Evolutionary conservation across 1,140 invertebrate genomes (phyloP).

Genomic region (Zaprionus vittiger): DNA sequence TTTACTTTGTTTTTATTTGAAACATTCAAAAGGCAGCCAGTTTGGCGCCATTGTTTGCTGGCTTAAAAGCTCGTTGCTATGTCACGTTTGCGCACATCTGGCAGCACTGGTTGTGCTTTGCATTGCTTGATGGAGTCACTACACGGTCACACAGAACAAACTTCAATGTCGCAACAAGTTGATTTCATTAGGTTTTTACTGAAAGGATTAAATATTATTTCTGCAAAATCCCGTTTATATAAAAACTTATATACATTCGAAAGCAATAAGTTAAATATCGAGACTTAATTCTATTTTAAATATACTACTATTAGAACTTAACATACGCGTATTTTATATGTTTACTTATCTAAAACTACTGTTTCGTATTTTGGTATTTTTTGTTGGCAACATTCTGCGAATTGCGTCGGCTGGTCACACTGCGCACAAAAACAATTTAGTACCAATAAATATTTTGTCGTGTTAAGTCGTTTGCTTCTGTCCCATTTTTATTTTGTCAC

Average conservation of each 20-base stretch:
- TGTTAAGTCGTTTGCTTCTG: constrained; percentile 32
- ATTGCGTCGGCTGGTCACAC: constrained; percentile 17
- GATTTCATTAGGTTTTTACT: background rate
- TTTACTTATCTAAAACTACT: background rate
- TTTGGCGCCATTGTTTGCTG: constrained; percentile 1
- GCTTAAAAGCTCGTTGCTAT: constrained; percentile 29
- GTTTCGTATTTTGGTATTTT: background rate
- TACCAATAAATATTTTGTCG: constrained; percentile 50
- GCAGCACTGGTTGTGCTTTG: background rate
- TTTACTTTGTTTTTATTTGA: background rate
- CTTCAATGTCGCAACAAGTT: background rate
- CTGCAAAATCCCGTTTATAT: no score
- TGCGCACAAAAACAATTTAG: constrained; percentile 41
- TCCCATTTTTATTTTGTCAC: constrained; percentile 38
- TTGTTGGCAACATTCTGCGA: constrained; percentile 2
- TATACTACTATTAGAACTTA: no score
- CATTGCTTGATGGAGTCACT: background rate
- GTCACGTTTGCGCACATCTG: constrained; percentile 2
- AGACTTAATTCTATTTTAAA: no score
- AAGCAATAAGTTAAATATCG: no score
- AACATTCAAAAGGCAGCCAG: constrained; percentile 1
- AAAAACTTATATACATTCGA: no score
- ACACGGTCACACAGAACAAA: constrained; percentile 13
- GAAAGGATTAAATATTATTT: no score
- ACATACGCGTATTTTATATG: background rate